These are phyloP conservation scores for Leuciscus waleckii DNA, from an alignment of 2,797 vertebrate genomes.

Conservation along the genomic window DNA sequence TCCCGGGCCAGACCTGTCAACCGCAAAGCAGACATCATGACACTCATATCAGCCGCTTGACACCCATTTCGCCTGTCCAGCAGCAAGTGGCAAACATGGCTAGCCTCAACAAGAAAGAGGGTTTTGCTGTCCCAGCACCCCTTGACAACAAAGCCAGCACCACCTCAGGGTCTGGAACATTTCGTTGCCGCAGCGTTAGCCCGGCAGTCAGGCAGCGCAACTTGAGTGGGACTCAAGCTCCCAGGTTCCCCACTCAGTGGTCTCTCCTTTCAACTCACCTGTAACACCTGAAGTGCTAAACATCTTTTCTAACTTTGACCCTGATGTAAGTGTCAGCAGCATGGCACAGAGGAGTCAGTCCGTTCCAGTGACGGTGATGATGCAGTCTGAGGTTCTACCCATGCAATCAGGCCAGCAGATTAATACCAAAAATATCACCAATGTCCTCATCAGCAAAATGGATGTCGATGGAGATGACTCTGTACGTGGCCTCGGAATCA, in stretches of 20 bases:
- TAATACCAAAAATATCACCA: conserved; percentile 87
- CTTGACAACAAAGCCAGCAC: conserved; percentile 88
- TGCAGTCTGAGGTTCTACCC: conserved; percentile 91
- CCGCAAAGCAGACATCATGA: conserved; percentile 88
- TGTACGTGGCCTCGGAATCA: conserved; percentile 89
- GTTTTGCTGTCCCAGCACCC: conserved; percentile 96
- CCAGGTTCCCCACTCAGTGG: conserved; percentile 81
- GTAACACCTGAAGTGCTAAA: conserved; percentile 87
- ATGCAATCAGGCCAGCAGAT: conserved; percentile 79
- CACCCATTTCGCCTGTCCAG: conserved; percentile 93
- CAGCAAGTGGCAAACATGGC: conserved; percentile 84
- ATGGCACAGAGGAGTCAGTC: conserved; percentile 97
- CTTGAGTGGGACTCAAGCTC: conserved; percentile 82
- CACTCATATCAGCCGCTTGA: conserved; percentile 88
- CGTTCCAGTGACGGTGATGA: conserved; percentile 96
- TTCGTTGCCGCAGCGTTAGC: conserved; percentile 95
- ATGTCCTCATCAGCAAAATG: conserved; percentile 92
- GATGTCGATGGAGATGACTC: conserved; percentile 88
- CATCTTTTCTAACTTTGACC: conserved; percentile 84
- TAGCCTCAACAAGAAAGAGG: conserved; percentile 87
- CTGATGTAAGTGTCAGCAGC: conserved; percentile 83
- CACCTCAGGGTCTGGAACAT: conserved; percentile 78
- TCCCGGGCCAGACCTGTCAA: conserved; percentile 88
- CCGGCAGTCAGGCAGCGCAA: conserved; percentile 96
- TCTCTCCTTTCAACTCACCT: conserved; percentile 88